Conservation (phyloP, 2,113 vertebrate species). For the Pampusana beccarii region DNA sequence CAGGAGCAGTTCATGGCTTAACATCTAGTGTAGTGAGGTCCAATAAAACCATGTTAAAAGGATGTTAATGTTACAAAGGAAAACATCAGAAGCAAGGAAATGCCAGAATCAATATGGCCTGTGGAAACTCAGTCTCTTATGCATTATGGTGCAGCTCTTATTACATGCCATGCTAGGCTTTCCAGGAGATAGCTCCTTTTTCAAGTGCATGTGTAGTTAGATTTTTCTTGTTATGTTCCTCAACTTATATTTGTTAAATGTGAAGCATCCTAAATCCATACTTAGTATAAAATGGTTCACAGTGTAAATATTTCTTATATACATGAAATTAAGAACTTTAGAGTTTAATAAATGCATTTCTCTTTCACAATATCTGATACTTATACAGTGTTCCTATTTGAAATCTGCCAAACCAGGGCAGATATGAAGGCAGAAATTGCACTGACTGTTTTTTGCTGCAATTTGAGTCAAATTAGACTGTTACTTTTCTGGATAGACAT, state of each 20-base stretch:
- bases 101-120: constrained; percentile 40
- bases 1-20: not conserved
- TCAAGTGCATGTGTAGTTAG: not conserved
- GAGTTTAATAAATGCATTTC: not conserved
- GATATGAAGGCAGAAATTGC: not conserved
- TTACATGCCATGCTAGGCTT: not conserved
- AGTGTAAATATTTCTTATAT: not conserved
- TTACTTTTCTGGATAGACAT: not conserved
- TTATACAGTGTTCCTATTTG: not conserved
- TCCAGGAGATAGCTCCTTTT: not conserved
- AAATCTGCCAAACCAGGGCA: not conserved
- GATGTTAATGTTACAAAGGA: constrained; percentile 55
- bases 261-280: not conserved
- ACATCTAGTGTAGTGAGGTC: not conserved
- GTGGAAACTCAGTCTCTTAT: constrained; percentile 20
- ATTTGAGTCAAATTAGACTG: not conserved
- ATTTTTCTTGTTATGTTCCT: not conserved
- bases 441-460: not conserved
- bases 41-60: constrained; percentile 49
- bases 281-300: not conserved
- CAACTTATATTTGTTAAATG: not conserved
- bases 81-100: constrained; percentile 58
- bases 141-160: not conserved
- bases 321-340: not conserved
- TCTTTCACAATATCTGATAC: not conserved